Evolutionary conservation across 2,888 invertebrate genomes (phyloP).

Genomic region (Rhagonycha lutea): DNA sequence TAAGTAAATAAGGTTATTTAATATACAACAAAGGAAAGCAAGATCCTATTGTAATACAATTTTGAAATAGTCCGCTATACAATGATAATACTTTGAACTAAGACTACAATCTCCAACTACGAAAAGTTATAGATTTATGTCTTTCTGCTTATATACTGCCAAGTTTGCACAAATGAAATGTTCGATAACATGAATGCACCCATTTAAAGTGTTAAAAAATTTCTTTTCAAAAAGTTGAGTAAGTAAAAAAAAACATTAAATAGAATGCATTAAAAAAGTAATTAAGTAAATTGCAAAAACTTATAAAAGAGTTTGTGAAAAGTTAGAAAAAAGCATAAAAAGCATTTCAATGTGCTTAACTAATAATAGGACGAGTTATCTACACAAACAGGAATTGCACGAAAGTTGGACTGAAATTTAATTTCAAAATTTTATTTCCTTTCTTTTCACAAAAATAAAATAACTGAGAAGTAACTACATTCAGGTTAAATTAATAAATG

Average conservation of each 20-base stretch:
- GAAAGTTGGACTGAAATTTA: conserved; percentile 11
- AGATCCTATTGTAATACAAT: not conserved
- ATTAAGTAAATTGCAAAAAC: conserved; percentile 12
- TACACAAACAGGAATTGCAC: conserved; percentile 2
- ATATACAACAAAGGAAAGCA: not conserved
- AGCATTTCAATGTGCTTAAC: conserved; percentile 9
- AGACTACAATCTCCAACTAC: conserved; percentile 28
- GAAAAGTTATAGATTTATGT: conserved; percentile 30
- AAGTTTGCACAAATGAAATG: conserved; percentile 20
- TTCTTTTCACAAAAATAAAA: not conserved
- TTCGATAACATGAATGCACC: conserved; percentile 11
- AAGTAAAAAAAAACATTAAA: not conserved
- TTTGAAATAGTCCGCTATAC: conserved; percentile 13
- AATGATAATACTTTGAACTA: conserved; percentile 17
- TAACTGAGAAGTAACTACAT: not conserved
- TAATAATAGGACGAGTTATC: conserved; percentile 15
- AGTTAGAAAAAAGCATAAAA: conserved; percentile 8
- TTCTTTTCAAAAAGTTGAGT: not conserved
- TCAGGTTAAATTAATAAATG: not conserved
- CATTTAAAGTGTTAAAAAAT: not conserved
- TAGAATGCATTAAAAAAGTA: not conserved
- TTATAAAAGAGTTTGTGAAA: conserved; percentile 7
- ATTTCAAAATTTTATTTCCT: not conserved
- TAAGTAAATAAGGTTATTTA: not conserved
- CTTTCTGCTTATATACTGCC: conserved; percentile 24